These are phyloP conservation scores for Chunga burmeisteri DNA, from an alignment of 2,113 vertebrate genomes.

Conservation along the genomic window DNA sequence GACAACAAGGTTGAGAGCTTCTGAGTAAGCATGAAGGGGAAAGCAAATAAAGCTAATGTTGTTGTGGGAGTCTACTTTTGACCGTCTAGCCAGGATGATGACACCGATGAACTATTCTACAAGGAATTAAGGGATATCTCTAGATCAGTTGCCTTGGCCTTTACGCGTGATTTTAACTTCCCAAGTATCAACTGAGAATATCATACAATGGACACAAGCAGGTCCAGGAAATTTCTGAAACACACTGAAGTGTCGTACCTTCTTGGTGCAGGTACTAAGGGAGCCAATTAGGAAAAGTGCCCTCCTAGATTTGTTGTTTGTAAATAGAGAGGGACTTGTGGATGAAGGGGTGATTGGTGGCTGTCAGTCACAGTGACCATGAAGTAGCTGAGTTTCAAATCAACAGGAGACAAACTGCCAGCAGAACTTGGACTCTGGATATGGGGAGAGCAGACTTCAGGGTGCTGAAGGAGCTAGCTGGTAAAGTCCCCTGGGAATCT, in stretches of 20 bases:
- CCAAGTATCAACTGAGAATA: not conserved
- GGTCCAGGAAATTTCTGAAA: not conserved
- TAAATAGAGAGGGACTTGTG: not conserved
- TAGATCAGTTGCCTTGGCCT: not conserved
- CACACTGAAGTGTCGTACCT: not conserved
- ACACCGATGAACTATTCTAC: not conserved
- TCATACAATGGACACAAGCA: not conserved
- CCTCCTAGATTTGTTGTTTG: not conserved
- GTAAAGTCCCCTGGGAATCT: not conserved
- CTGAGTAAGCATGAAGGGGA: not conserved
- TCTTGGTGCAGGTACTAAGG: not conserved
- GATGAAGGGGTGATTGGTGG: not conserved
- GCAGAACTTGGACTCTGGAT: not conserved
- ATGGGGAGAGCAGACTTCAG: not conserved
- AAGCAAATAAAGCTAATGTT: not conserved
- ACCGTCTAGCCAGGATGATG: fast-evolving
- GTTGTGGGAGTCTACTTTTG: not conserved
- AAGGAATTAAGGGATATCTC: not conserved
- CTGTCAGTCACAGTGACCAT: not conserved
- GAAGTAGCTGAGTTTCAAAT: not conserved
- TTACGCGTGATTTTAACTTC: not conserved
- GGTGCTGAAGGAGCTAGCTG: not conserved
- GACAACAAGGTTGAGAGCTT: fast-evolving
- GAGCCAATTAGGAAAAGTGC: not conserved
- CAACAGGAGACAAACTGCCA: not conserved